These are phyloP conservation scores for Drosophila buzzatii DNA, from an alignment of 2,888 invertebrate genomes.

Conservation along the genomic window DNA sequence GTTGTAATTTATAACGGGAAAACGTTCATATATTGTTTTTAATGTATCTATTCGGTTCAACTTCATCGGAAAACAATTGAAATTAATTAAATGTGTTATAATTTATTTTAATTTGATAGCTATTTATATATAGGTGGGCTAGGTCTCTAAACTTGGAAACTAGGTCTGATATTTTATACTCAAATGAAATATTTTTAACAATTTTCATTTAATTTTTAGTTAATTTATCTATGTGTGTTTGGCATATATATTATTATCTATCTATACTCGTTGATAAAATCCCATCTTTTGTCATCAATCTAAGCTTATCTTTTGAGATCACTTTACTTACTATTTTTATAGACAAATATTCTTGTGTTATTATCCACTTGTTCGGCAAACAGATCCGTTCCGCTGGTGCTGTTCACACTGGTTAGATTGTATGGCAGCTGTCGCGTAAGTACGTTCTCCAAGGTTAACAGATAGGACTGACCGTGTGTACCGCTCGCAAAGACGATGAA, in stretches of 20 bases:
- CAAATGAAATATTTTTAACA: background rate
- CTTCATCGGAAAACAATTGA: slow-evolving; percentile 6
- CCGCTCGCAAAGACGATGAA: slow-evolving; percentile 73
- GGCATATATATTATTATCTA: too few relatives aligned
- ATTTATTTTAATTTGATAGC: background rate
- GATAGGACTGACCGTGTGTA: slow-evolving; percentile 78
- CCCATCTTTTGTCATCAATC: background rate
- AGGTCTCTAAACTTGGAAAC: background rate
- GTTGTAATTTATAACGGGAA: slow-evolving; percentile 16
- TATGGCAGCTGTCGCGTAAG: slow-evolving; percentile 52
- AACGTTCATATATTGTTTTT: slow-evolving; percentile 1
- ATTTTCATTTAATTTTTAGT: background rate
- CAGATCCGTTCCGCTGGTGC: slow-evolving; percentile 52
- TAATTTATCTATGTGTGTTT: background rate
- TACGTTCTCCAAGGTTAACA: slow-evolving; percentile 66
- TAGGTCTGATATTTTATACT: too few relatives aligned
- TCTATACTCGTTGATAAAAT: too few relatives aligned
- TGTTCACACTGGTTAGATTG: slow-evolving; percentile 53
- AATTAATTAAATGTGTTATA: background rate
- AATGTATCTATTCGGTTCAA: background rate
- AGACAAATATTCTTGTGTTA: slow-evolving; percentile 75
- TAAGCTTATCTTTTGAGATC: background rate
- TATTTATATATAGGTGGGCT: background rate
- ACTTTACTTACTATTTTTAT: slow-evolving; percentile 74
- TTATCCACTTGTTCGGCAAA: slow-evolving; percentile 56